Evolutionary conservation across 37 sponge, comb jelly and placozoan genomes (phyloP).

Genomic region (Cliona cf. orientalis): DNA sequence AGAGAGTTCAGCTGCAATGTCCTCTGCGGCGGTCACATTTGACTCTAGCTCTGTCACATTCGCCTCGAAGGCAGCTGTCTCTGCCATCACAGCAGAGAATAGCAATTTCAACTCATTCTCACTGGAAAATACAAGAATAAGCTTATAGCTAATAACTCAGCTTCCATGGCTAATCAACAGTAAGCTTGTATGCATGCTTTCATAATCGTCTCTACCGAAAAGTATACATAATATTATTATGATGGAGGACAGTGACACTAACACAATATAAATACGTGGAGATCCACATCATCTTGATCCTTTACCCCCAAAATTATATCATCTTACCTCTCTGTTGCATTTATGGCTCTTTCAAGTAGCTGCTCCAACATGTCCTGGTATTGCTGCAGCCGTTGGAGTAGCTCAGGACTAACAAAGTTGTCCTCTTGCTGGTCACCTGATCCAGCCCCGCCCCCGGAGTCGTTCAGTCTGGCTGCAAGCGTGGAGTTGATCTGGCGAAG

Average conservation of each 20-base stretch:
- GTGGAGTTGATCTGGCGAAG: background rate
- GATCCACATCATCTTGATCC: no score
- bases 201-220: background rate
- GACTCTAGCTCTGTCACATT: background rate
- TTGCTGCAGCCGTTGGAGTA: background rate
- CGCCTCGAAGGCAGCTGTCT: no score
- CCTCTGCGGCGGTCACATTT: background rate
- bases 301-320: background rate
- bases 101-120: background rate
- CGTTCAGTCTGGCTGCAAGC: background rate
- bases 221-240: no score
- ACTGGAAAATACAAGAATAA: no score
- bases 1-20: background rate
- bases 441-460: no score
- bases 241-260: background rate
- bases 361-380: background rate
- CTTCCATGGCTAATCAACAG: no score
- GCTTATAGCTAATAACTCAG: no score
- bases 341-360: slow-evolving; percentile 11
- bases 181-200: background rate
- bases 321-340: background rate
- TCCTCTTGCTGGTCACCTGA: no score
- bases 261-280: background rate
- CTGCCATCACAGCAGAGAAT: no score
- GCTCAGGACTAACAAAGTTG: background rate